phyloP scores from a whole-genome alignment of 2,113 vertebrate species.

The Spilogale gracilis region DNA sequence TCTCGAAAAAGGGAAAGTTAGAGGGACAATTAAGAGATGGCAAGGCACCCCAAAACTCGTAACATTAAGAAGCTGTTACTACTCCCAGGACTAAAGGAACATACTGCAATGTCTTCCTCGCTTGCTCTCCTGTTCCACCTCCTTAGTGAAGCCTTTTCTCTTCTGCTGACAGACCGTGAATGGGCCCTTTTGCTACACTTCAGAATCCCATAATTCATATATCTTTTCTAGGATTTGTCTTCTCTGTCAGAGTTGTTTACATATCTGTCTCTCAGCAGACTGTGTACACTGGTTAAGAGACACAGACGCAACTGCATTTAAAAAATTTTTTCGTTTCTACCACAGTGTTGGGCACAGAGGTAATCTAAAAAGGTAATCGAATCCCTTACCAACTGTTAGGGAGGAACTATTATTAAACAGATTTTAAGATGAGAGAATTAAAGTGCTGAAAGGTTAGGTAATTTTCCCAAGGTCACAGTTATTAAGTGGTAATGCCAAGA shows the following conservation, averaged over 20 bases:
- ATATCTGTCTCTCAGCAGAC: not conserved
- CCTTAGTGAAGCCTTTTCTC: not conserved
- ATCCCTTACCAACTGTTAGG: not conserved
- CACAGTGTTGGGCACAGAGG: not conserved
- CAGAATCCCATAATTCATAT: not conserved
- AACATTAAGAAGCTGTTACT: not conserved
- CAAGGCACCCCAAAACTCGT: not conserved
- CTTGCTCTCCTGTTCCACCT: not conserved
- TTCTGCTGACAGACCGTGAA: not conserved
- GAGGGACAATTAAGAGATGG: not conserved
- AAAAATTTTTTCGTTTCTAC: not conserved
- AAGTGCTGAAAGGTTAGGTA: constrained; percentile 19
- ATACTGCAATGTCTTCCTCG: not conserved
- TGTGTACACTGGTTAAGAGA: not conserved
- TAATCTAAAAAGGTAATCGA: not conserved
- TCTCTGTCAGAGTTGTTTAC: not conserved
- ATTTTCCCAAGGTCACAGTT: not conserved
- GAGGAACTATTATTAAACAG: not conserved
- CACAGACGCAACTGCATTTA: not conserved
- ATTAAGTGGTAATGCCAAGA: not conserved
- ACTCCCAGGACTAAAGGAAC: not conserved
- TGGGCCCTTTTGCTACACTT: not conserved
- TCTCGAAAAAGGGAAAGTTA: not conserved
- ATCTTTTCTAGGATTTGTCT: not conserved
- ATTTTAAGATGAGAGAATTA: constrained; percentile 20